Base-by-base conservation (phyloP, 2,113 vertebrate species). In the Lynx canadensis region DNA sequence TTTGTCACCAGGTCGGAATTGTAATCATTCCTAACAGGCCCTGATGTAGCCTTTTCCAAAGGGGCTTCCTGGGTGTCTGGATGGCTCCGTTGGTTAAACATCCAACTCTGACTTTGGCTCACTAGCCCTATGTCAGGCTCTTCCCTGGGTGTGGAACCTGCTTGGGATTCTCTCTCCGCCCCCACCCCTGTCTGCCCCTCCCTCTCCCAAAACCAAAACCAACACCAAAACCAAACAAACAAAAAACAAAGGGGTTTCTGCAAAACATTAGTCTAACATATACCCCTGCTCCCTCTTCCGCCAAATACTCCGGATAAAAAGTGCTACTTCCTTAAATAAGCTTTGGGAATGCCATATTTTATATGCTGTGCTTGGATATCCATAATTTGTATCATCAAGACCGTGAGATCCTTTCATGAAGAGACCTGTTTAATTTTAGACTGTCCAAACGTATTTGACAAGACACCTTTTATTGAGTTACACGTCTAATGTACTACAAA, bases 221-320 rank as follows among this genome's bases (percentile, higher is more conserved):
- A 60, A 60, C 23, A 60, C 21, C 57, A 23, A 60, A 60, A 45
- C 45, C 45, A 45, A 60, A 57, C 55, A 57, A 57, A 57, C 55
- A 57, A 25, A 60, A 57, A 60, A 60, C 55, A 57, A 60, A 57
- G 57, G 57, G 7, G n/a, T n/a, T 73, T 94, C 50, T 95, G 7
- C 23, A 91, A 81, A 96, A 57, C 55, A 29, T 23, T 38, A 27
- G 5, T 29, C 41, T 94, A 82, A 89, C 92, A 81, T 78, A 87
- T 29, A 60, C 25, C 66, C 3, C 29, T 36, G 11, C 8, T 60
- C 45, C 33, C 27, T 31, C 48, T 89, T 88, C 21, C 73, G 36
- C 45, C 19, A 94, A 93, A 95, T 50, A 57, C 4, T 60, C 31
- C 31, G 36, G 7, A 85, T 50, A 38, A 79, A 95, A 97, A 78